A percentile compares a stretch with the other conserved stretches of the same genome.
These are phyloP conservation scores for Strix aluco DNA, from an alignment of 2,113 vertebrate genomes.

Conservation along the genomic window DNA sequence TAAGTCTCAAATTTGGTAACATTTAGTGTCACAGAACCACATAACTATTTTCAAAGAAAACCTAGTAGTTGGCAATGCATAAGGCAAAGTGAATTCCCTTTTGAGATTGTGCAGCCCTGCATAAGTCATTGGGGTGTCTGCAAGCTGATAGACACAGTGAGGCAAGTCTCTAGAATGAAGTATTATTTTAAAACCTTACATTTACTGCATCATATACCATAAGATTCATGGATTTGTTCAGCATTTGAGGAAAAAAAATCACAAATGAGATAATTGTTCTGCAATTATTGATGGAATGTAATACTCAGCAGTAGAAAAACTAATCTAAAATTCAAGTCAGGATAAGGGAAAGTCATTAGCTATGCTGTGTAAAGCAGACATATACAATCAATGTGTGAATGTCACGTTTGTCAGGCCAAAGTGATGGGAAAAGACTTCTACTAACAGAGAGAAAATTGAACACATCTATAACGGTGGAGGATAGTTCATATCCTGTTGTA, in stretches of 20 bases:
- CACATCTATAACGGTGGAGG: conserved; percentile 56
- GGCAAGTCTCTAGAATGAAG: background rate
- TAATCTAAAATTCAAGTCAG: conserved; percentile 62
- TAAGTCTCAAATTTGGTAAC: background rate
- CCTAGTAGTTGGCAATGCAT: background rate
- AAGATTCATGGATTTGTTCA: background rate
- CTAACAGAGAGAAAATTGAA: conserved; percentile 62
- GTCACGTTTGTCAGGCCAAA: conserved; percentile 63
- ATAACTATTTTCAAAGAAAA: background rate
- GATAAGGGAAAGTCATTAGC: conserved; percentile 54
- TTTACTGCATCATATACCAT: background rate
- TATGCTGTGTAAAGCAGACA: conserved; percentile 58
- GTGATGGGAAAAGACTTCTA: conserved; percentile 63
- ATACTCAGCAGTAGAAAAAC: conserved; percentile 28
- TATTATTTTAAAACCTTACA: background rate
- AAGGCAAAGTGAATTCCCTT: background rate
- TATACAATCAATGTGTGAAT: conserved; percentile 63
- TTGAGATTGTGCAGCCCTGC: background rate
- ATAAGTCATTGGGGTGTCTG: background rate
- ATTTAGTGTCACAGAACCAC: background rate
- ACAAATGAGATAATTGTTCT: conserved; percentile 47
- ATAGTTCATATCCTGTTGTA: conserved; percentile 62
- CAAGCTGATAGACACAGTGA: background rate
- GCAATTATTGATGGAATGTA: conserved; percentile 34
- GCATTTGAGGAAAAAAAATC: background rate